phyloP scores from a whole-genome alignment of 2,888 invertebrate species.

The Phortica okadai region DNA sequence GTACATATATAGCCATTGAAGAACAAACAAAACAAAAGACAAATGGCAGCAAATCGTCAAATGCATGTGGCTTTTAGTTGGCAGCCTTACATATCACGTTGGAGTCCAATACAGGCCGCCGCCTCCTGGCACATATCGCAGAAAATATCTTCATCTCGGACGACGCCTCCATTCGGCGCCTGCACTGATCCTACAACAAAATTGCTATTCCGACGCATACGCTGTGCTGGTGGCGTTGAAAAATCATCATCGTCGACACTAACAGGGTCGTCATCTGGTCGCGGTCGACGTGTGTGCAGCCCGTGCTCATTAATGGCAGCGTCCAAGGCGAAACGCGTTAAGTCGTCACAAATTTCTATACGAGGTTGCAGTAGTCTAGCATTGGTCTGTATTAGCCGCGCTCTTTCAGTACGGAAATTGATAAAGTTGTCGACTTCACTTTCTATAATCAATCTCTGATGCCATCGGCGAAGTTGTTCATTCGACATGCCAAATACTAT shows the following conservation, averaged over 20 bases:
- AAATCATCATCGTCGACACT: not conserved
- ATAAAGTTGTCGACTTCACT: not conserved
- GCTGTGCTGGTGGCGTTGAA: not conserved
- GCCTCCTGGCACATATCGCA: not conserved
- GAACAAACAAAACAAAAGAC: too few relatives aligned
- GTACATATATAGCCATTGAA: too few relatives aligned
- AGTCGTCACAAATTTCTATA: not conserved
- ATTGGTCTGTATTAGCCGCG: not conserved
- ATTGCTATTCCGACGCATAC: not conserved
- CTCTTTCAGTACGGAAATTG: not conserved
- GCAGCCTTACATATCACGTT: not conserved
- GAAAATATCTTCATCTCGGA: not conserved
- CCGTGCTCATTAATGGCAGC: constrained; percentile 5
- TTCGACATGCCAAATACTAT: not conserved
- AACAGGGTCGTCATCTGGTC: not conserved
- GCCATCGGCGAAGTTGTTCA: not conserved
- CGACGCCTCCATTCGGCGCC: not conserved
- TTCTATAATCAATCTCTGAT: not conserved
- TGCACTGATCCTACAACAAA: not conserved
- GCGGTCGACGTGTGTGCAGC: not conserved
- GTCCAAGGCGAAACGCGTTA: not conserved
- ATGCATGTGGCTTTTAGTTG: too few relatives aligned
- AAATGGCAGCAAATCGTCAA: too few relatives aligned
- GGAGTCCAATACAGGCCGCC: not conserved
- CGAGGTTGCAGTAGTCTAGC: not conserved